Conservation (phyloP, 1,140 invertebrate species). For the Ceratina calcarata region DNA sequence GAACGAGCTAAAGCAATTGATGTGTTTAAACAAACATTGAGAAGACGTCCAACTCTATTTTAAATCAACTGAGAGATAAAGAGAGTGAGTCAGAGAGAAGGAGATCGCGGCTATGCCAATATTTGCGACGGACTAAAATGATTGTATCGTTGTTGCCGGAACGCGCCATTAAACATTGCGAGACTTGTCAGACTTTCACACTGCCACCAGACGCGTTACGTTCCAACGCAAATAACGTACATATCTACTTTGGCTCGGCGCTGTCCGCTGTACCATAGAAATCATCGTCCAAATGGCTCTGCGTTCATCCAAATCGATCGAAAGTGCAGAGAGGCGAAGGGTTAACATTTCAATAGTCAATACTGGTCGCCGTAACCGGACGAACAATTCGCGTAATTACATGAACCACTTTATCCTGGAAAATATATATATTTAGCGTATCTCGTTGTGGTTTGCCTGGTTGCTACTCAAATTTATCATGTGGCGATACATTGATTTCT, state of each 20-base stretch:
- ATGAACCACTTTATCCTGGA: not conserved
- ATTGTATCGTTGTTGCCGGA: slow-evolving; percentile 44
- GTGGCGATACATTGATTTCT: no score
- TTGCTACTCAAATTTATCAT: no score
- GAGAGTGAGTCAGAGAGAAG: not conserved
- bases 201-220: slow-evolving; percentile 2
- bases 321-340: not conserved
- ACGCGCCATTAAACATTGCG: slow-evolving; percentile 43
- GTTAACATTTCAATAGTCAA: not conserved
- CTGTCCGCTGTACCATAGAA: slow-evolving; percentile 13
- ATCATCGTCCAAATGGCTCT: slow-evolving; percentile 14
- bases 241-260: not conserved
- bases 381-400: slow-evolving; percentile 20
- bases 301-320: not conserved
- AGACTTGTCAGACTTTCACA: slow-evolving; percentile 4
- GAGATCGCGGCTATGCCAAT: slow-evolving; percentile 21
- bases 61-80: not conserved
- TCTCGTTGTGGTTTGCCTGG: no score
- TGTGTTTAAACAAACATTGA: slow-evolving; percentile 26
- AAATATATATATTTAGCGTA: not conserved
- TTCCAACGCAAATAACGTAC: slow-evolving; percentile 38
- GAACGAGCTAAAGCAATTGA: not conserved
- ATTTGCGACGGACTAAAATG: slow-evolving; percentile 44
- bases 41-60: slow-evolving; percentile 40
- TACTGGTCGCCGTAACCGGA: not conserved